These are phyloP conservation scores for Plutella xylostella DNA, from an alignment of 2,888 invertebrate species.

Conservation along the genomic window DNA sequence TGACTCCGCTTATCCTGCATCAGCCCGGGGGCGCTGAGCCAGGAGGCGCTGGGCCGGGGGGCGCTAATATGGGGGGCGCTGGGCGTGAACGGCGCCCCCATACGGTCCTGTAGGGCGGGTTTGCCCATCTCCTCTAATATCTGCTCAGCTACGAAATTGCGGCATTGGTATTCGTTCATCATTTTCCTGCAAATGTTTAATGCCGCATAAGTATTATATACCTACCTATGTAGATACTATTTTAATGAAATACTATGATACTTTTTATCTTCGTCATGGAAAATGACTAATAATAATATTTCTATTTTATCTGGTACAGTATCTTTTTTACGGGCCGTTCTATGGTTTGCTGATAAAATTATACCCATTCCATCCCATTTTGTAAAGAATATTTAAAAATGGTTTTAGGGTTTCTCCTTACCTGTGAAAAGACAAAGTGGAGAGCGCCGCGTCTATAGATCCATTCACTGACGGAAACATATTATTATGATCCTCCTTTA, in stretches of 20 bases:
- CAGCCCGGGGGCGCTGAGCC: no score
- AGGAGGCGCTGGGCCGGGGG: slow-evolving; percentile 31
- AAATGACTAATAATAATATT: no score
- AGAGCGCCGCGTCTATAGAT: slow-evolving; percentile 71
- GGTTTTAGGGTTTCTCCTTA: slow-evolving; percentile 1
- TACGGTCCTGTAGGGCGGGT: slow-evolving; percentile 40
- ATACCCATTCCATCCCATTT: neutral
- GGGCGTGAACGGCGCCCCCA: slow-evolving; percentile 37
- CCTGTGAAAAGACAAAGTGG: slow-evolving; percentile 78
- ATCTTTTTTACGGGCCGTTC: no score
- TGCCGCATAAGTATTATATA: no score
- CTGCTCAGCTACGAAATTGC: slow-evolving; percentile 79
- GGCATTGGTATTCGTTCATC: slow-evolving; percentile 84
- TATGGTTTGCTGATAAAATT: neutral
- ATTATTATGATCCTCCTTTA: slow-evolving; percentile 6
- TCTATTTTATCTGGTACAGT: no score
- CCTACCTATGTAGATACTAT: no score
- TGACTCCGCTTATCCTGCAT: slow-evolving; percentile 32
- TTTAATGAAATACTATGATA: no score
- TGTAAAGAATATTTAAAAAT: neutral
- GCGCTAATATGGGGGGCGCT: slow-evolving; percentile 37
- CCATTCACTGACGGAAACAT: slow-evolving; percentile 57
- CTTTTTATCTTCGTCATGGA: no score
- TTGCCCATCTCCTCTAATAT: slow-evolving; percentile 74
- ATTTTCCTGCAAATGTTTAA: slow-evolving; percentile 73